Evolutionary conservation across 2,797 vertebrate genomes (phyloP).

Genomic region (Sphenopsis melanotis): DNA sequence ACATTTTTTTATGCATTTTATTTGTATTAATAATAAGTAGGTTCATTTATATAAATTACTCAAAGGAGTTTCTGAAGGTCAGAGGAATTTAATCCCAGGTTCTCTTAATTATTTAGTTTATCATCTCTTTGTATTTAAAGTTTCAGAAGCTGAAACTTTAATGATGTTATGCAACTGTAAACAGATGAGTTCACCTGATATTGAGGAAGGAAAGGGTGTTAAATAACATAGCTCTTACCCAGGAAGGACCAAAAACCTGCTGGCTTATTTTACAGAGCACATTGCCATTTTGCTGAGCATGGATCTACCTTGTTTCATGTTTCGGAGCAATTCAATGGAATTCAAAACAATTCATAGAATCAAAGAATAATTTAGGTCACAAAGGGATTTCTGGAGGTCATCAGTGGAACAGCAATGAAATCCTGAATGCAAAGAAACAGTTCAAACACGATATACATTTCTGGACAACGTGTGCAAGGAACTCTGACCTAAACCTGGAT

Average conservation of each 20-base stretch:
- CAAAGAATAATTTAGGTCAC: not conserved
- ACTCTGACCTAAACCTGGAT: not conserved
- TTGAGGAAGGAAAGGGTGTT: not conserved
- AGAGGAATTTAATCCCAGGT: constrained; percentile 32
- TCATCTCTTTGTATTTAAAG: constrained; percentile 57
- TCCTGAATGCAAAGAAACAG: not conserved
- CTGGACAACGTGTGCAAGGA: accelerated
- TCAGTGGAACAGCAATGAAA: not conserved
- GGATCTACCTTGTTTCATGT: not conserved
- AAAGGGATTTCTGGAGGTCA: not conserved
- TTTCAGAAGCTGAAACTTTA: constrained; percentile 64
- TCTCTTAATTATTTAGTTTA: constrained; percentile 65
- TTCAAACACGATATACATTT: not conserved
- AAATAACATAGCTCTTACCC: not conserved
- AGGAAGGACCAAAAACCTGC: not conserved
- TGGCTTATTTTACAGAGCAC: not conserved
- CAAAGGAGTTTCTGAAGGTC: constrained; percentile 20
- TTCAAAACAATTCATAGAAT: not conserved
- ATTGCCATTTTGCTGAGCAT: not conserved
- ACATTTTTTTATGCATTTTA: not conserved
- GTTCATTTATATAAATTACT: constrained; percentile 42
- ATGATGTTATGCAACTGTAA: constrained; percentile 42
- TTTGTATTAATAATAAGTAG: constrained; percentile 22
- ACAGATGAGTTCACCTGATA: constrained; percentile 30
- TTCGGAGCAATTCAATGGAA: not conserved